Percentiles rank a stretch among this genome's conserved stretches.
Evolutionary conservation across 2,888 invertebrate species (phyloP).

Genomic region (Argyresthia goedartella): DNA sequence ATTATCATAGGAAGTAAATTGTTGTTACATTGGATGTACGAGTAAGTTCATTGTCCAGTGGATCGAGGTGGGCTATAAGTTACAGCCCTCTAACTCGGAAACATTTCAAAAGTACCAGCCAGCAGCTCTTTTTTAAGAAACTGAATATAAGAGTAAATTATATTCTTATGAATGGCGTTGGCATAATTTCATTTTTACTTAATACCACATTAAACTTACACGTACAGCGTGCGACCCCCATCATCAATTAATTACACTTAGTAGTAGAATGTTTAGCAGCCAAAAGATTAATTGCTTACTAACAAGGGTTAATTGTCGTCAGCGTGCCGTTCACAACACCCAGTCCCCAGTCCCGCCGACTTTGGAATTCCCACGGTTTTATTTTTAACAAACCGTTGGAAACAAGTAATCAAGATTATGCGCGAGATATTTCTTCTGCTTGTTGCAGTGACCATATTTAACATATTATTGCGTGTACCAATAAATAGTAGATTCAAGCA

Average conservation of each 20-base stretch:
- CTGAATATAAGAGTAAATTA: not conserved
- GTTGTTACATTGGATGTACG: no score
- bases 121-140: not conserved
- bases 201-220: not conserved
- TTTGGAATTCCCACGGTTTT: conserved; percentile 1
- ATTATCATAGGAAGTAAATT: no score
- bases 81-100: not conserved
- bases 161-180: no score
- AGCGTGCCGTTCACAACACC: conserved; percentile 27
- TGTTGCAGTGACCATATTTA: not conserved
- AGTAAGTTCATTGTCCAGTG: no score
- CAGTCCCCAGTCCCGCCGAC: conserved; percentile 15
- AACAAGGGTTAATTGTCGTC: conserved; percentile 49
- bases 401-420: not conserved
- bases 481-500: no score
- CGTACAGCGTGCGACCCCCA: conserved; percentile 12
- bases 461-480: not conserved
- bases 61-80: no score
- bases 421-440: not conserved
- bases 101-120: not conserved
- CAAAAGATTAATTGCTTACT: conserved; percentile 45
- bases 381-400: not conserved
- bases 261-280: conserved; percentile 44
- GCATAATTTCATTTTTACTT: no score
- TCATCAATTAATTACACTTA: conserved; percentile 47